Percentiles rank a stretch among this genome's conserved stretches.
Conservation (phyloP, 2,797 vertebrate genomes). For the Pempheris klunzingeri region DNA sequence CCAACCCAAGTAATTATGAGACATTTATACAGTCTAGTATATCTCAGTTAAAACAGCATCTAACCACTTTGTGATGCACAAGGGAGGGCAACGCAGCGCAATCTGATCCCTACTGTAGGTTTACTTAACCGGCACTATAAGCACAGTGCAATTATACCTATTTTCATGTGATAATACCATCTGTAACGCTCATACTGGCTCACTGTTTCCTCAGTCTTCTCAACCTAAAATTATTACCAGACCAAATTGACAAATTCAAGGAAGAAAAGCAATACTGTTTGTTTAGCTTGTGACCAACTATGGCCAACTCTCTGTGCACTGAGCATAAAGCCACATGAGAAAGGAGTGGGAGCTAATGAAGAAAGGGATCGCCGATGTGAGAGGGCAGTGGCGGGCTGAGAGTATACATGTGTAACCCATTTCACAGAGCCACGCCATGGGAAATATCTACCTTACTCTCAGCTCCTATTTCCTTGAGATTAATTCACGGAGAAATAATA, state of each 20-base stretch:
- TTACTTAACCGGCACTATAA: constrained; percentile 71
- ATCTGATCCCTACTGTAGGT: constrained; percentile 70
- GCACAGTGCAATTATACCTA: constrained; percentile 73
- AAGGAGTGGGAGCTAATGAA: constrained; percentile 67
- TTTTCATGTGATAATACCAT: constrained; percentile 76
- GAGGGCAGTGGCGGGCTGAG: constrained; percentile 53
- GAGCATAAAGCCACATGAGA: constrained; percentile 64
- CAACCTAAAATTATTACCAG: constrained; percentile 75
- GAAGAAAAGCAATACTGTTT: constrained; percentile 77
- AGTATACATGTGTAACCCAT: constrained; percentile 81
- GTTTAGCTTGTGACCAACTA: constrained; percentile 67
- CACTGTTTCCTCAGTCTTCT: constrained; percentile 62
- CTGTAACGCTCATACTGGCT: constrained; percentile 60
- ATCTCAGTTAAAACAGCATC: constrained; percentile 60
- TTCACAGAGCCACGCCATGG: constrained; percentile 77
- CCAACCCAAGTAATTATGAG: constrained; percentile 42
- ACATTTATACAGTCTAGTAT: constrained; percentile 53
- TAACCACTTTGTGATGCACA: constrained; percentile 53
- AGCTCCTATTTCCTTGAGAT: constrained; percentile 74
- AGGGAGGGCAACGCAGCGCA: constrained; percentile 46
- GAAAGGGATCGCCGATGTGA: constrained; percentile 49
- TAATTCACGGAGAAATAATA: constrained; percentile 79
- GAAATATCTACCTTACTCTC: constrained; percentile 74
- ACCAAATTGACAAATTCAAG: constrained; percentile 65
- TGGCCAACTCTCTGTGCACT: constrained; percentile 40